Evolutionary conservation across 2,113 vertebrate genomes (phyloP).

Genomic region (Notothenia coriiceps): DNA sequence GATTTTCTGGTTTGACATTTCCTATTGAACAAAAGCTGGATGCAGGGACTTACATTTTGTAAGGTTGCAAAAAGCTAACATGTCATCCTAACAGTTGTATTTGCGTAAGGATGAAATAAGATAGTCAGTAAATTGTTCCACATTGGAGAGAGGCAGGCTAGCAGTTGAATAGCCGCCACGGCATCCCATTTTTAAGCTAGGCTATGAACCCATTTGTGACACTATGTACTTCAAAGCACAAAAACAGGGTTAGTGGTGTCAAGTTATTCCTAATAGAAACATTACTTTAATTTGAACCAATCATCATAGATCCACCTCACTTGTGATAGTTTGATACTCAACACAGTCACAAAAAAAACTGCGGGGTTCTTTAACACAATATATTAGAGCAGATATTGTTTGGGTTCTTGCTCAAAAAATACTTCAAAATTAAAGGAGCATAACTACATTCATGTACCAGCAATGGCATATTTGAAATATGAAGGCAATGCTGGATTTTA

Average conservation of each 20-base stretch:
- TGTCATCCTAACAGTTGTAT: not conserved
- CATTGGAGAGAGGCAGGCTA: not conserved
- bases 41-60: not conserved
- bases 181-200: not conserved
- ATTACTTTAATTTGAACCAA: not conserved
- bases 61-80: not conserved
- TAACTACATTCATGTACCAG: conserved; percentile 8
- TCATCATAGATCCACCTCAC: not conserved
- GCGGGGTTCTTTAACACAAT: not conserved
- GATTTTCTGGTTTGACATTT: no score
- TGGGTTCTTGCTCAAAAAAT: conserved; percentile 2
- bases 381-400: not conserved
- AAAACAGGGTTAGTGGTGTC: not conserved
- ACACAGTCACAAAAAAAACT: not conserved
- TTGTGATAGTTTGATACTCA: not conserved
- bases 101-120: not conserved
- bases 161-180: not conserved
- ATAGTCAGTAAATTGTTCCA: not conserved
- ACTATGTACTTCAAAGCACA: not conserved
- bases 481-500: conserved; percentile 11
- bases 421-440: conserved; percentile 7
- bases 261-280: not conserved
- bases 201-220: not conserved
- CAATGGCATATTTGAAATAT: conserved; percentile 19
- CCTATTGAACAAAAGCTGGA: no score